phyloP scores from a whole-genome alignment of 2,888 invertebrate species.

The Gastrophysa polygoni region DNA sequence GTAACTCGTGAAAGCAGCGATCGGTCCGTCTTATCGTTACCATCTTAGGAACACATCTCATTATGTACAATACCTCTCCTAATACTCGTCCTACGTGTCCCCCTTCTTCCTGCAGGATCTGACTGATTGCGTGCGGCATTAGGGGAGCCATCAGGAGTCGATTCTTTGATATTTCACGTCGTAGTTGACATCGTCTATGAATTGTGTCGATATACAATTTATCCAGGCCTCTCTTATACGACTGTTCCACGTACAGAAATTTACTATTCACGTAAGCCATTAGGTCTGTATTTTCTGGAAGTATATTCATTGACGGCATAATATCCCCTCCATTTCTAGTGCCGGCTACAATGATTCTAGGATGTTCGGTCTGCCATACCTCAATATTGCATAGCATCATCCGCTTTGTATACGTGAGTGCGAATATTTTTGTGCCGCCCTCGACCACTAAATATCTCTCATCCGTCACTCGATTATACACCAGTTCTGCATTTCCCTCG shows the following conservation, averaged over 20 bases:
- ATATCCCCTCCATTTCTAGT: background rate
- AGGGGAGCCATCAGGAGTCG: slow-evolving; percentile 37
- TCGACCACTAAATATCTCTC: background rate
- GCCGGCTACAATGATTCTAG: background rate
- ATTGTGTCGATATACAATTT: slow-evolving; percentile 37
- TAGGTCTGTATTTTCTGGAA: slow-evolving; percentile 17
- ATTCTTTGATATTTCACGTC: slow-evolving; percentile 41
- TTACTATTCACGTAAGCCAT: slow-evolving; percentile 35
- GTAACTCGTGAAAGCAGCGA: slow-evolving; percentile 39
- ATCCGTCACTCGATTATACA: background rate
- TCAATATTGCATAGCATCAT: slow-evolving; percentile 10
- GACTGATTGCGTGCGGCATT: slow-evolving; percentile 39
- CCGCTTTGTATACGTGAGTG: background rate
- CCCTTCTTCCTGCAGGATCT: slow-evolving; percentile 36
- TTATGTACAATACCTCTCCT: slow-evolving; percentile 37
- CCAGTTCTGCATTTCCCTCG: slow-evolving; percentile 15
- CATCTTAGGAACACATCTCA: slow-evolving; percentile 39
- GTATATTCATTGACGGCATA: background rate
- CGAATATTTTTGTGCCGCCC: background rate
- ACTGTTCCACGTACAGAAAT: slow-evolving; percentile 43
- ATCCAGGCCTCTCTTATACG: slow-evolving; percentile 32
- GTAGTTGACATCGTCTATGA: slow-evolving; percentile 37
- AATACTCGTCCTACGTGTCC: slow-evolving; percentile 40
- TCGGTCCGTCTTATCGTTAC: slow-evolving; percentile 29
- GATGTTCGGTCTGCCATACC: background rate